phyloP scores from a whole-genome alignment of 2,797 vertebrate species.

The Podargus strigoides region DNA sequence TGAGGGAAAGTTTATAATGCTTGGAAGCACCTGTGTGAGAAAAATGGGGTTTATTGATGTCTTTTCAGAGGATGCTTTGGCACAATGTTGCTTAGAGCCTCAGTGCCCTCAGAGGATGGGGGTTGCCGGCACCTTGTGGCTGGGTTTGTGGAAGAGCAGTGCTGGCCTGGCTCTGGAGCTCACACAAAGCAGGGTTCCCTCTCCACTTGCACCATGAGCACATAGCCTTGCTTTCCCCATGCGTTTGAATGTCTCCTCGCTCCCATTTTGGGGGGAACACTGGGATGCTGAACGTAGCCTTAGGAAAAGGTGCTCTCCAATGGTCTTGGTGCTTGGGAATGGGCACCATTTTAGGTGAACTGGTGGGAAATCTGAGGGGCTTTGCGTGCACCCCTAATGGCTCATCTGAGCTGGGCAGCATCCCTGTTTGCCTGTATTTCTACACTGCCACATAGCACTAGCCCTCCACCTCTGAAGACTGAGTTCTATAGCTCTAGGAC shows the following conservation, averaged over 20 bases:
- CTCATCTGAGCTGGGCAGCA: neutral
- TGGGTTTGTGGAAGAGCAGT: neutral
- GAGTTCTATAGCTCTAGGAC: neutral
- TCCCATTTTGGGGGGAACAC: neutral
- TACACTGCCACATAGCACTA: neutral
- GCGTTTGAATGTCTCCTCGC: accelerated
- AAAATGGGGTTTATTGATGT: slow-evolving; percentile 20
- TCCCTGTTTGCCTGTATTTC: neutral
- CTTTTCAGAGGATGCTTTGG: slow-evolving; percentile 12
- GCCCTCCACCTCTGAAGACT: neutral
- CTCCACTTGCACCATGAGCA: neutral
- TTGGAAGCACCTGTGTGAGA: neutral
- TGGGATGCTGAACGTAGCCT: neutral
- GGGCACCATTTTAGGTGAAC: neutral
- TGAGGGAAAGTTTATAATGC: slow-evolving; percentile 32
- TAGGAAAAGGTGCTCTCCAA: neutral
- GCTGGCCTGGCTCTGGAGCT: neutral
- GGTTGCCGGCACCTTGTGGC: accelerated
- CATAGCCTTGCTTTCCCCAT: neutral
- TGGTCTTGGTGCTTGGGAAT: neutral
- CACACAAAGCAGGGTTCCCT: neutral
- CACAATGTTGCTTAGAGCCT: neutral
- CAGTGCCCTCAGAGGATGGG: neutral
- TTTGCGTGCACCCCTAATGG: accelerated
- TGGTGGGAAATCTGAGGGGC: neutral